Evolutionary conservation across 2,888 invertebrate genomes (phyloP).

Genomic region (Rhopalosiphum nymphaeae): DNA sequence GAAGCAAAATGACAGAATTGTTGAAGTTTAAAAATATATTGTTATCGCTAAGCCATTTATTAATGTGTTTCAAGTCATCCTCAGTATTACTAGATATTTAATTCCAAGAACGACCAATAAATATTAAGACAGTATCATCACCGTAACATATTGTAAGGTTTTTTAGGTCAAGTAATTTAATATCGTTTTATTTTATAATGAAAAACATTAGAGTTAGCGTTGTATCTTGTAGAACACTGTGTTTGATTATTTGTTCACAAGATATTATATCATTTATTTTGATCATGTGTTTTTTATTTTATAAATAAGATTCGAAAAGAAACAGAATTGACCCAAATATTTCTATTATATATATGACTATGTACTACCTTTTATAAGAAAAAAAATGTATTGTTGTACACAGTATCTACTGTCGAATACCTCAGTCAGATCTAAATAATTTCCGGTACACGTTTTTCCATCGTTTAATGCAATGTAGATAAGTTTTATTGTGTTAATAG

Average conservation of each 20-base stretch:
- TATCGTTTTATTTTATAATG: background rate
- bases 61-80: background rate
- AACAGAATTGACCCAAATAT: background rate
- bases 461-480: no score
- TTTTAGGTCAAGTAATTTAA: background rate
- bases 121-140: background rate
- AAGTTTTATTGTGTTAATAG: no score
- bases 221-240: background rate
- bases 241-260: background rate
- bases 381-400: no score
- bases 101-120: background rate
- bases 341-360: background rate
- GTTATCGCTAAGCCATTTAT: background rate
- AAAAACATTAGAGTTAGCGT: background rate
- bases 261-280: background rate
- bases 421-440: no score
- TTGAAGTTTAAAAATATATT: background rate
- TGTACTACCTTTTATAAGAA: background rate
- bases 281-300: background rate
- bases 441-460: no score
- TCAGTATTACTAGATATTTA: background rate
- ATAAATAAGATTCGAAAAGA: background rate
- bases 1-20: background rate
- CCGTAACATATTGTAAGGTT: background rate
- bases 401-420: no score